phyloP scores from a whole-genome alignment of 2,888 invertebrate species.

The Tethea ocularis region DNA sequence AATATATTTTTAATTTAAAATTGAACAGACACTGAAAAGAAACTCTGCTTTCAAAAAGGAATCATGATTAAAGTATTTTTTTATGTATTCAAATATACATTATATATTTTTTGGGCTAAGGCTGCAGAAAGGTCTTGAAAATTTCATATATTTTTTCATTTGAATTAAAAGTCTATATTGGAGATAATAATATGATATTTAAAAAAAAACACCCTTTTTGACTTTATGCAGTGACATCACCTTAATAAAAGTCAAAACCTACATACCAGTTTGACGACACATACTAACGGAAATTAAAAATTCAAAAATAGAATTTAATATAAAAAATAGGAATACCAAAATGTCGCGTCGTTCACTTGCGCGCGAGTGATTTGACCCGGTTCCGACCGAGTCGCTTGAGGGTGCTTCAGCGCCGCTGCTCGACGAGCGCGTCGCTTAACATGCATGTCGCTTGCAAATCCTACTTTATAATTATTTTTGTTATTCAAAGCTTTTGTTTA shows the following conservation, averaged over 20 bases:
- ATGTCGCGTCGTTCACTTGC: slow-evolving; percentile 3
- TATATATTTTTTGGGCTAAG: no score
- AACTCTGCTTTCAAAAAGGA: no score
- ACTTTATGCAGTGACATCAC: no score
- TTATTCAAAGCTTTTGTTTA: slow-evolving; percentile 23
- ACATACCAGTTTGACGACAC: neutral
- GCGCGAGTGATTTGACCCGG: slow-evolving; percentile 28
- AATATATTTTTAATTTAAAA: no score
- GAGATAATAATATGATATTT: no score
- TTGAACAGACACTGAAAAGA: no score
- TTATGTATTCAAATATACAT: no score
- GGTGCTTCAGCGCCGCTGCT: slow-evolving; percentile 32
- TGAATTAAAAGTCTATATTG: no score
- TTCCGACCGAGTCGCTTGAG: slow-evolving; percentile 37
- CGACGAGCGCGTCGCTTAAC: slow-evolving; percentile 32
- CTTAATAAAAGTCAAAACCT: neutral
- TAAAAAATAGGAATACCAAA: slow-evolving; percentile 3
- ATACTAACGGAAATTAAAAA: slow-evolving; percentile 11
- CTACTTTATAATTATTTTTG: slow-evolving; percentile 35
- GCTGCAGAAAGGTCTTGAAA: no score
- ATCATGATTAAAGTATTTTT: no score
- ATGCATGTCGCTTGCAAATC: slow-evolving; percentile 31
- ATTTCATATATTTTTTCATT: no score
- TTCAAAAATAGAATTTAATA: slow-evolving; percentile 12
- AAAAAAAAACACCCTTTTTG: no score